Base-by-base conservation (phyloP, 2,113 vertebrate species). In the Melozone crissalis region DNA sequence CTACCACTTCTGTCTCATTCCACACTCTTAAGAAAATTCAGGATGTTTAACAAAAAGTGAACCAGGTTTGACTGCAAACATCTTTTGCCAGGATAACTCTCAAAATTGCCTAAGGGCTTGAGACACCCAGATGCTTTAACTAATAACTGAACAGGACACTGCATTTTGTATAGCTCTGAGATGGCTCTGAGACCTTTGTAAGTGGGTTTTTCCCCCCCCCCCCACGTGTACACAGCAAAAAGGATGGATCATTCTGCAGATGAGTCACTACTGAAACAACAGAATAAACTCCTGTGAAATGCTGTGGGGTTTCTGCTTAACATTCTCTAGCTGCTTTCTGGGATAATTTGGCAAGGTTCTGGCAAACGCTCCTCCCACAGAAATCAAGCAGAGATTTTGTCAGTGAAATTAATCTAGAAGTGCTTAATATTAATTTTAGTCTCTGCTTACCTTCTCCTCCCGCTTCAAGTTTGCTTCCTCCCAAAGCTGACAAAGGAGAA, bases 181-280 rank as follows among this genome's bases (percentile, higher is more conserved):
- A 62, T 37, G 63, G 67, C 59, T 86, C 57, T 7, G 20, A 94
- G 73, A 91, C 65, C 63, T 84, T 3, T 67, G 44, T 21, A 76
- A 75, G 52, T 5, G 62, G 1, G n/a, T 67, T 63, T 31, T 65
- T 26, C 7, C 0, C 1, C 8, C 7, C 0, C 1, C 8, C 9
- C 9, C 17, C 43, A 52, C 13, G 26, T 22, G 71, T 1, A 59
- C 18, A 54, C 2, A 67, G 15, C 11, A 15, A 89, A 78, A 35
- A 35, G 35, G 75, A 89, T 84, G 80, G 69, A 94, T 94, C 57
- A 49, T 66, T 75, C 88, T 87, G 76, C 65, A 90, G 90, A 93
- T 95, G 92, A 97, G 88, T 95, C 95, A 96, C 80, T 65, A 49
- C 30, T n/a, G 88, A 94, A 95, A 94, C 74, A 93, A 89, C 79